Base-by-base conservation (phyloP, 2,113 vertebrate species). In the Alectura lathami region DNA sequence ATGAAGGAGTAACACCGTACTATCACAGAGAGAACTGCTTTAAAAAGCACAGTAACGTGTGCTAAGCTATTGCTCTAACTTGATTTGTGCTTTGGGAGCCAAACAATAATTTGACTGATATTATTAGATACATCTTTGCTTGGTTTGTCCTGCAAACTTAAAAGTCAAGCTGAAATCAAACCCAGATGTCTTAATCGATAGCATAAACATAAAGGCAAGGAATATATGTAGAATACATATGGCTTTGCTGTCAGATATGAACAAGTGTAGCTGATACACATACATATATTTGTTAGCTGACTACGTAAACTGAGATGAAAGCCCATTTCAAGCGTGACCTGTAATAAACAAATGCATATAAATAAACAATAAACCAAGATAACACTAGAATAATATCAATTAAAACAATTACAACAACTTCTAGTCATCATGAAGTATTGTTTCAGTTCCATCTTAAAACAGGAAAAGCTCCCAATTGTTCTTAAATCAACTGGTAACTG, bases 161-260 rank as follows among this genome's bases (percentile, higher is more conserved):
- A 97, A 98, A 98, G 97, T 94, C 91, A 96, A 95, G 88, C 82
- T 94, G 95, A 97, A 98, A 98, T 98, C 96, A 97, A 96, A 96
- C 88, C 98, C 97, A 98, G 97, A 98, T 98, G 98, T 96, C 95
- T 97, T 98, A 98, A 97, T 97, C 77, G 82, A 96, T 96, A 95
- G 94, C 96, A 96, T 94, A 98, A 97, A 98, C 96, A 95, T 82
- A 95, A 96, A 94, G 95, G 90, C 88, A 97, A 97, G 94, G 96
- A 95, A 95, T 97, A 94, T 86, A 96, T 88, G 87, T 95, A 95
- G 90, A 88, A 83, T 93, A 75, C 97, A 93, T 97, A 97, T 97
- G 96, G 97, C 80, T 96, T 95, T 90, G 64, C 95, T 95, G 97
- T 97, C 88, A 97, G 95, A 97, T 92, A 93, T 94, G 97, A 97